A percentile compares a stretch with the other conserved stretches of the same genome.
Evolutionary conservation across 2,113 vertebrate species (phyloP).

Genomic region (Pituophis catenifer): DNA sequence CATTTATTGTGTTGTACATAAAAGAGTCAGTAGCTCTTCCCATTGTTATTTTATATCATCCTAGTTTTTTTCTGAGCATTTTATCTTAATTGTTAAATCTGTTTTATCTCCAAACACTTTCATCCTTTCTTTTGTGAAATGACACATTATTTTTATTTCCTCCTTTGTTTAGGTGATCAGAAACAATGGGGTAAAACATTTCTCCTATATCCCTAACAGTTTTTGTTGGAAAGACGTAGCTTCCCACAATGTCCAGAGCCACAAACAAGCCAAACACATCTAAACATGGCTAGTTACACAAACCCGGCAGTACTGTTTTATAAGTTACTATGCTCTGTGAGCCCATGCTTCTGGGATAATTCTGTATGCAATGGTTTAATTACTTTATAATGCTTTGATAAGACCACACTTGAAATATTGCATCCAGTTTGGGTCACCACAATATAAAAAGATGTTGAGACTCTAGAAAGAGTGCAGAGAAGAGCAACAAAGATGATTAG

Average conservation of each 20-base stretch:
- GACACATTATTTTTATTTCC: neutral
- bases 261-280: neutral
- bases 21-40: neutral
- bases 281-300: neutral
- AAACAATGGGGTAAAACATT: neutral
- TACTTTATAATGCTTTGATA: neutral
- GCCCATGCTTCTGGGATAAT: neutral
- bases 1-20: neutral
- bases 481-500: neutral
- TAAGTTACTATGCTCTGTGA: neutral
- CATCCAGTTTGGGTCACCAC: neutral
- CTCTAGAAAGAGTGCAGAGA: neutral
- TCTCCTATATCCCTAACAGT: neutral
- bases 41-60: neutral
- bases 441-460: neutral
- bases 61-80: neutral
- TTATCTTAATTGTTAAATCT: neutral
- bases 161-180: neutral
- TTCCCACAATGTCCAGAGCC: neutral
- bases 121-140: neutral
- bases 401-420: neutral
- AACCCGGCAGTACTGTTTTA: neutral
- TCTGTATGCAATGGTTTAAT: neutral
- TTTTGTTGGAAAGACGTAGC: neutral
- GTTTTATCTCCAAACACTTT: neutral